phyloP scores from a whole-genome alignment of 2,113 vertebrate genomes.

The Spea multiplicata region DNA sequence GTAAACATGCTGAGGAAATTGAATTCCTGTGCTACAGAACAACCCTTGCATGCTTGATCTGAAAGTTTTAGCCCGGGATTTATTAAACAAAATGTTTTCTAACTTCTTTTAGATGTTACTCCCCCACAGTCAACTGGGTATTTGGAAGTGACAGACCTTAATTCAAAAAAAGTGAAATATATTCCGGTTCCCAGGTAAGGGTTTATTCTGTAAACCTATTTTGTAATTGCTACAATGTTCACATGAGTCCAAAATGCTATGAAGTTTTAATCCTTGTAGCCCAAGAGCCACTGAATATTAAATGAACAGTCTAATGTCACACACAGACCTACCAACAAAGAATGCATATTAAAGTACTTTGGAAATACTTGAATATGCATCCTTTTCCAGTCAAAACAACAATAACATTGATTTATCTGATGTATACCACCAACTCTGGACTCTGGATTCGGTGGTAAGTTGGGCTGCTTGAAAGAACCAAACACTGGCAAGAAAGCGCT shows the following conservation, averaged over 20 bases:
- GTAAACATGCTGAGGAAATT: neutral
- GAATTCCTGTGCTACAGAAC: neutral
- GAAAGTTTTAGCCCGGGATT: conserved; percentile 10
- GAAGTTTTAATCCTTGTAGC: too few species aligned
- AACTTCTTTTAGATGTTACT: conserved; percentile 72
- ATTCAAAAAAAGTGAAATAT: conserved; percentile 90
- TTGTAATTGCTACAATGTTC: neutral
- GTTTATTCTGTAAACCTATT: neutral
- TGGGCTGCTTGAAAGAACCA: too few species aligned
- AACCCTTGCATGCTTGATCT: neutral
- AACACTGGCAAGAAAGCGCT: too few species aligned
- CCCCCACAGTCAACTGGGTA: conserved; percentile 83
- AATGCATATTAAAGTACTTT: too few species aligned
- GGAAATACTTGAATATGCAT: too few species aligned
- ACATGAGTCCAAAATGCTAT: neutral
- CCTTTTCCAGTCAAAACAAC: too few species aligned
- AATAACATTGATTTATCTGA: too few species aligned
- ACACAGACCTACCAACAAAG: too few species aligned
- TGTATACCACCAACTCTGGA: too few species aligned
- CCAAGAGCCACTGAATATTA: too few species aligned
- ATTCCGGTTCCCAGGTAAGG: conserved; percentile 88
- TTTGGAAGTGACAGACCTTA: conserved; percentile 92
- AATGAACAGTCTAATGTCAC: too few species aligned
- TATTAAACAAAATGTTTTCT: neutral
- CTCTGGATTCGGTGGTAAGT: too few species aligned